Evolutionary conservation across 2,113 vertebrate species (phyloP).

Genomic region (Colaptes auratus): DNA sequence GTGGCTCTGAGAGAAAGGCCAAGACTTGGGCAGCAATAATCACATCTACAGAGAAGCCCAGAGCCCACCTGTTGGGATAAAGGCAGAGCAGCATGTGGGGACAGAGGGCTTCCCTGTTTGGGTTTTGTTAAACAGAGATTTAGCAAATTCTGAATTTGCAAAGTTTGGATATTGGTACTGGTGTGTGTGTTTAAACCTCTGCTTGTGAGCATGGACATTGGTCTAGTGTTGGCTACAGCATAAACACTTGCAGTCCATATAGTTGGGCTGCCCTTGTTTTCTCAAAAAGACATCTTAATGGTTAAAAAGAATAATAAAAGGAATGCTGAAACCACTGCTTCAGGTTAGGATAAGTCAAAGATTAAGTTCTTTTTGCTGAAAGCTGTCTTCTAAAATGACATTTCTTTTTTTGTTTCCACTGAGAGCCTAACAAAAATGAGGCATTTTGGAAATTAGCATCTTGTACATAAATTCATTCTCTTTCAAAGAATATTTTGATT

Average conservation of each 20-base stretch:
- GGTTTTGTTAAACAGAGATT: conserved; percentile 41
- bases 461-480: neutral
- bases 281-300: neutral
- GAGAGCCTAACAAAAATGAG: neutral
- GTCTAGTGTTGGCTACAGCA: neutral
- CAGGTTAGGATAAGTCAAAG: neutral
- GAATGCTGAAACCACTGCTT: neutral
- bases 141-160: conserved; percentile 51
- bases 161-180: neutral
- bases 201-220: neutral
- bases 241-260: neutral
- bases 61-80: conserved; percentile 64
- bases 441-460: neutral
- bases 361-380: neutral
- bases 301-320: neutral
- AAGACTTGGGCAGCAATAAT: conserved; percentile 67
- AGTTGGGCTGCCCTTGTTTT: neutral
- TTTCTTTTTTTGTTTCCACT: neutral
- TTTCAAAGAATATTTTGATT: neutral
- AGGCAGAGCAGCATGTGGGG: conserved; percentile 71
- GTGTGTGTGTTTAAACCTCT: neutral
- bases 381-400: neutral
- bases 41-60: conserved; percentile 47
- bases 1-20: conserved; percentile 36
- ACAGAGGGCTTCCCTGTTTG: conserved; percentile 32